Conservation (phyloP, 2,797 vertebrate species). For the Hydrophis major region DNA sequence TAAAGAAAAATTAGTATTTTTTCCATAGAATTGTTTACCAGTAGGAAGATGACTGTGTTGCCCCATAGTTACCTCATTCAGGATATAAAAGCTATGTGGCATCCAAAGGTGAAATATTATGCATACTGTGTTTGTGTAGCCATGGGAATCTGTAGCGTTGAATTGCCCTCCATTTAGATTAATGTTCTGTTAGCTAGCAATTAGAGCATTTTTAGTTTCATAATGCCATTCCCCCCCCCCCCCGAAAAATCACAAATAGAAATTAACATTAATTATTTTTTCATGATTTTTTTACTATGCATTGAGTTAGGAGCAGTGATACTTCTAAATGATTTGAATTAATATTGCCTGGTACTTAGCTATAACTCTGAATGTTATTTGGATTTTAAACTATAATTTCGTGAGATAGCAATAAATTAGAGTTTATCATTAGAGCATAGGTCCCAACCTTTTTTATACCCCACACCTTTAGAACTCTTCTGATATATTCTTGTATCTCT, state of each 20-base stretch:
- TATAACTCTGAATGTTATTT: neutral
- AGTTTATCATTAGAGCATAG: neutral
- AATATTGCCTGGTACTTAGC: neutral
- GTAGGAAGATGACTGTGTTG: neutral
- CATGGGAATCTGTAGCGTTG: neutral
- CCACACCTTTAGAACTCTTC: too few species aligned
- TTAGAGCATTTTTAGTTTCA: neutral
- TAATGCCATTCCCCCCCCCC: neutral
- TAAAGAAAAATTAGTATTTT: neutral
- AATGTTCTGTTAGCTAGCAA: neutral
- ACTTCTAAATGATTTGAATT: neutral
- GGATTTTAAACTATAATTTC: neutral
- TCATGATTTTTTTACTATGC: neutral
- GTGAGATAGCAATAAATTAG: neutral
- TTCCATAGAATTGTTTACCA: neutral
- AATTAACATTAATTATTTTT: neutral
- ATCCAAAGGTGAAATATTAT: neutral
- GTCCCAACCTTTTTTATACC: too few species aligned
- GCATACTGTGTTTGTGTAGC: neutral
- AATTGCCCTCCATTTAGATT: neutral
- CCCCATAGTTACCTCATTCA: neutral
- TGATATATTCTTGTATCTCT: too few species aligned
- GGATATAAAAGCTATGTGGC: neutral
- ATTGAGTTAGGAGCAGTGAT: neutral
- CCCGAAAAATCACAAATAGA: neutral